Evolutionary conservation across 2,888 invertebrate species (phyloP).

Genomic region (Dicyrtomina minuta): DNA sequence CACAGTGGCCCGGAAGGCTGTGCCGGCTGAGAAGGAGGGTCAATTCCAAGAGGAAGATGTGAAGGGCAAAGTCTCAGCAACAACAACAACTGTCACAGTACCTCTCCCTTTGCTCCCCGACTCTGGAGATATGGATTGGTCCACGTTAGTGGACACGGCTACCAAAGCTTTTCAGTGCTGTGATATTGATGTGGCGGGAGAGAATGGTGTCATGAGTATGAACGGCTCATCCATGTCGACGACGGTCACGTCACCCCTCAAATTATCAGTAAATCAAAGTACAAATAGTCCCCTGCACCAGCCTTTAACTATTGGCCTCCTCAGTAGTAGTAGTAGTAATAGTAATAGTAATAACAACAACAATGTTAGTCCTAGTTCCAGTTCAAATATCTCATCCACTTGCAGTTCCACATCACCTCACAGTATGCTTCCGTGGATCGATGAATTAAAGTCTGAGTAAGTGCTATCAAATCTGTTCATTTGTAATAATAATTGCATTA

Average conservation of each 20-base stretch:
- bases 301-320: background rate
- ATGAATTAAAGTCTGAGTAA: conserved; percentile 36
- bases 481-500: too few species aligned
- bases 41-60: background rate
- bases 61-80: background rate
- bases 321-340: too few species aligned
- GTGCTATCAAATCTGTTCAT: too few species aligned
- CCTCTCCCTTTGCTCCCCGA: conserved; percentile 65
- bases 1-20: too few species aligned
- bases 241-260: conserved; percentile 23
- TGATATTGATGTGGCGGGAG: conserved; percentile 25
- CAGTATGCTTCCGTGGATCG: conserved; percentile 35
- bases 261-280: conserved; percentile 30
- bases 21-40: background rate
- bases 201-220: background rate
- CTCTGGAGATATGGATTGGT: conserved; percentile 70
- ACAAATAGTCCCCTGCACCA: conserved; percentile 29
- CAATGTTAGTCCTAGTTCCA: background rate
- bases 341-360: background rate
- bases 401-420: conserved; percentile 29
- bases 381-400: conserved; percentile 18
- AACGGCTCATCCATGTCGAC: background rate
- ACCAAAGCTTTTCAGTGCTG: conserved; percentile 62
- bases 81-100: conserved; percentile 1
- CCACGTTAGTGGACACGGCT: conserved; percentile 75